phyloP scores from a whole-genome alignment of 2,797 vertebrate species.

The Helostoma temminkii region DNA sequence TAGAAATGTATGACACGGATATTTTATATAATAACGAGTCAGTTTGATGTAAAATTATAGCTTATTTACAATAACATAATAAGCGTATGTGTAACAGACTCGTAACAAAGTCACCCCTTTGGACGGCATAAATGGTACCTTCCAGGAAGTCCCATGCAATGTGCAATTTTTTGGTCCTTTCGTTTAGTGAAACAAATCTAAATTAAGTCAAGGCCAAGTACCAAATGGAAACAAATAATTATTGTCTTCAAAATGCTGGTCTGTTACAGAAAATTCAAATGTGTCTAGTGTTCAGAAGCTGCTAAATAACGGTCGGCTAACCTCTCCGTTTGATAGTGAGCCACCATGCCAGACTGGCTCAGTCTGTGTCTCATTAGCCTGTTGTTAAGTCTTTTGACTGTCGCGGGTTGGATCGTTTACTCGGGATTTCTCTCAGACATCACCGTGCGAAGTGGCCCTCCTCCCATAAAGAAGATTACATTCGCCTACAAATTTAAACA shows the following conservation, averaged over 20 bases:
- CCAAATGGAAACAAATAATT: neutral
- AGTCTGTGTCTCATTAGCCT: constrained; percentile 82
- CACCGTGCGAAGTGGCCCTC: constrained; percentile 87
- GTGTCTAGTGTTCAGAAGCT: neutral
- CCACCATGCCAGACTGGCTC: constrained; percentile 87
- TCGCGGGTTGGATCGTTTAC: constrained; percentile 85
- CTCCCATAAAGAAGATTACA: constrained; percentile 88
- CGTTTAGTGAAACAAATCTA: neutral
- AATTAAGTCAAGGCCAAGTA: neutral
- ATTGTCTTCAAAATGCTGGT: neutral
- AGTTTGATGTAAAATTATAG: too few relatives aligned
- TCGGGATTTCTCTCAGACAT: constrained; percentile 88
- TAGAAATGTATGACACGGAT: neutral
- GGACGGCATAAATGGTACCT: constrained; percentile 56
- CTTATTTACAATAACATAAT: neutral
- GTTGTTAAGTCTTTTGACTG: constrained; percentile 81
- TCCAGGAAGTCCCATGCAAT: constrained; percentile 68
- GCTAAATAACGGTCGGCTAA: neutral
- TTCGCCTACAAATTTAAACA: constrained; percentile 92
- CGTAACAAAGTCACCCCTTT: neutral
- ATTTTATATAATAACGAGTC: too few relatives aligned
- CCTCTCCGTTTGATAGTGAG: neutral
- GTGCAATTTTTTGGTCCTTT: neutral
- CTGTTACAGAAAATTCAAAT: neutral
- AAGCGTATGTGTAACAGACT: neutral